Evolutionary conservation across 1,140 invertebrate species (phyloP).

Genomic region (Trachelipus rathkii): DNA sequence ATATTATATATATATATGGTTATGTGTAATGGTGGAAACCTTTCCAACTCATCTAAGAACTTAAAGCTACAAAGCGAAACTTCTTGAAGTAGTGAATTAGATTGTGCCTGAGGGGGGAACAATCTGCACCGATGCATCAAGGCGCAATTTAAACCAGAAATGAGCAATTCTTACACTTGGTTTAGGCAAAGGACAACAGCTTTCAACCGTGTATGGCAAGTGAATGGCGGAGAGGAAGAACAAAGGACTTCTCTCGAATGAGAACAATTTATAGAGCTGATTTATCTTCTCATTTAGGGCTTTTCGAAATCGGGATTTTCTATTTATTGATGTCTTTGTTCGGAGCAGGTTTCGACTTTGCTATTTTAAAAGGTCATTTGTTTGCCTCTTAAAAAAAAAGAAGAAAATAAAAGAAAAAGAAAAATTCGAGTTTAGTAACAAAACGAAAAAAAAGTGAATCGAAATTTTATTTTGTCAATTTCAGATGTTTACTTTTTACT

Average conservation of each 20-base stretch:
- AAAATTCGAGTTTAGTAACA: too few species aligned
- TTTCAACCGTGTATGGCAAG: not conserved
- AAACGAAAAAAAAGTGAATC: too few species aligned
- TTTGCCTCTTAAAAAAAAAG: not conserved
- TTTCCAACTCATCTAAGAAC: not conserved
- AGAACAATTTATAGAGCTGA: conserved; percentile 4
- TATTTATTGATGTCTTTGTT: conserved; percentile 1
- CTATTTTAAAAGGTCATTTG: conserved; percentile 6
- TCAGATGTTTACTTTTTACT: too few species aligned
- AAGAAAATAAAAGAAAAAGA: too few species aligned
- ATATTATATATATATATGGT: not conserved
- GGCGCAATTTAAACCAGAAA: conserved; percentile 3
- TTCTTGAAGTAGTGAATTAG: conserved; percentile 2
- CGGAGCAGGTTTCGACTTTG: not conserved
- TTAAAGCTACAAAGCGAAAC: not conserved
- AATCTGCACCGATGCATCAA: conserved; percentile 6
- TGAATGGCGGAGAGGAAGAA: not conserved
- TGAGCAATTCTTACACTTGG: conserved; percentile 12
- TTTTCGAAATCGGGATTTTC: not conserved
- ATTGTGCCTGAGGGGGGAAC: not conserved
- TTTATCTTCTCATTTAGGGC: conserved; percentile 6
- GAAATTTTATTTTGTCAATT: too few species aligned
- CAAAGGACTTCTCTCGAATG: not conserved
- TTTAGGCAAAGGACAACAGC: conserved; percentile 3
- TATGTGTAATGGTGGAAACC: not conserved